These are phyloP conservation scores for Ptychobarbus kaznakovi DNA, from an alignment of 2,797 vertebrate genomes.

Conservation along the genomic window DNA sequence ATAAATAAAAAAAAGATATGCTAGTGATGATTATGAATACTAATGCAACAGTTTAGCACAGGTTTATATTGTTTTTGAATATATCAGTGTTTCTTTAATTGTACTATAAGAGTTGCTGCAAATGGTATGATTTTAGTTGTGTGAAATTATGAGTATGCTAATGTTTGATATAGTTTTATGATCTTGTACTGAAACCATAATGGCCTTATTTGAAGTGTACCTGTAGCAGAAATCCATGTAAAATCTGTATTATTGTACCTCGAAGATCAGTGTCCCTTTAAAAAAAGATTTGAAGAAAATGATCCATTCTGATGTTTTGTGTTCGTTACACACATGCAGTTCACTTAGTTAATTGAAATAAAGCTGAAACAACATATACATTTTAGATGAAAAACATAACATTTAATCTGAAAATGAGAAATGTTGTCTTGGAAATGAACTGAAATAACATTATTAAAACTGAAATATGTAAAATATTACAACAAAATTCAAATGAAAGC, in stretches of 20 bases:
- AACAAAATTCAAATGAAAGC: neutral
- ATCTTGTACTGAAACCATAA: slow-evolving; percentile 70
- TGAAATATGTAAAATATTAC: neutral
- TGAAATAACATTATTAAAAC: neutral
- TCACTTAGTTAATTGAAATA: neutral
- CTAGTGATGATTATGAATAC: neutral
- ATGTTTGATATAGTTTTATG: slow-evolving; percentile 31
- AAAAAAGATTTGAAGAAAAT: slow-evolving; percentile 4
- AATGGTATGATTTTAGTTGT: slow-evolving; percentile 31
- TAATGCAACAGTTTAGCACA: slow-evolving; percentile 1
- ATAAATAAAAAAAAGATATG: neutral
- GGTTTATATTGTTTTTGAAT: slow-evolving; percentile 31
- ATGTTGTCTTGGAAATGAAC: neutral
- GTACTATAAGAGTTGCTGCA: slow-evolving; percentile 21
- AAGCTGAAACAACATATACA: neutral
- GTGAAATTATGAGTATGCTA: slow-evolving; percentile 36
- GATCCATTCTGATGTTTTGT: neutral
- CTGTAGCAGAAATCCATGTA: slow-evolving; percentile 63
- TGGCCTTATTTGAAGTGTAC: slow-evolving; percentile 72
- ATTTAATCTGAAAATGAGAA: neutral
- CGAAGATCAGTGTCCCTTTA: slow-evolving; percentile 37
- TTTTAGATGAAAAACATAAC: neutral
- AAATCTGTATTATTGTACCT: slow-evolving; percentile 63
- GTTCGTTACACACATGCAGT: neutral
- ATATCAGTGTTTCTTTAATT: slow-evolving; percentile 30